Base-by-base conservation (phyloP, 2,797 vertebrate species). In the Danio choprae region DNA sequence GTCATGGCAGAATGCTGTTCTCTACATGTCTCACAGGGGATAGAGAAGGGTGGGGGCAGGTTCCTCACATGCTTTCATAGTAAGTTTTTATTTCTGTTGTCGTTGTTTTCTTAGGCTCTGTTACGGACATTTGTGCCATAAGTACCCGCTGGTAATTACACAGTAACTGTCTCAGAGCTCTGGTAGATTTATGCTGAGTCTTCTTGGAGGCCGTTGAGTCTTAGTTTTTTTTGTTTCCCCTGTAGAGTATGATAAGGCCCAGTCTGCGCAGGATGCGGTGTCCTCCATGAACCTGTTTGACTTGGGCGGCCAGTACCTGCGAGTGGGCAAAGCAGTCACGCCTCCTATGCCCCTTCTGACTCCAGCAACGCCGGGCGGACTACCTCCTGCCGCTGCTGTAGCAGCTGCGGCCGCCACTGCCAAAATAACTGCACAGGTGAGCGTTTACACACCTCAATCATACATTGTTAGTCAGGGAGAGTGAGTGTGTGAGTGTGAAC, bases 281-380 rank as follows among this genome's bases (percentile, higher is more conserved):
- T 96, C 95, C 4, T 96, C 95, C 74, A 96, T 96, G 95, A 96
- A 96, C 86, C 94, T 96, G 41, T 96, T 96, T 40, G 95, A 96
- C 85, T 84, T 96, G 22, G 95, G 95, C 0, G 95, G 95, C 2
- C 95, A 96, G 70, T 96, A 96, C 71, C 92, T 96, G 36, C 90
- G 95, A 0, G 95, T 96, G 15, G 95, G 95, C 78, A 96, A 96
- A 86, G 95, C 95, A 0, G 95, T 96, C 80, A 96, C 95, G 0
- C 95, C 95, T 0, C 95, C 95, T 0, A 96, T 96, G 93, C 95
- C 95, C 0, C 92, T 96, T 0, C 91, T 96, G 46, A 94, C 95
- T 0, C 95, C 95, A 0, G 91, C 94, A 18, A 94, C 95, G 0
- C 95, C 95, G 0, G 95, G 95, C 8, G 95, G 95, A 7, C 87